Percentiles rank a stretch among this genome's conserved stretches.
These are phyloP conservation scores for Macrotus californicus DNA, from an alignment of 2,113 vertebrate species.

Conservation along the genomic window DNA sequence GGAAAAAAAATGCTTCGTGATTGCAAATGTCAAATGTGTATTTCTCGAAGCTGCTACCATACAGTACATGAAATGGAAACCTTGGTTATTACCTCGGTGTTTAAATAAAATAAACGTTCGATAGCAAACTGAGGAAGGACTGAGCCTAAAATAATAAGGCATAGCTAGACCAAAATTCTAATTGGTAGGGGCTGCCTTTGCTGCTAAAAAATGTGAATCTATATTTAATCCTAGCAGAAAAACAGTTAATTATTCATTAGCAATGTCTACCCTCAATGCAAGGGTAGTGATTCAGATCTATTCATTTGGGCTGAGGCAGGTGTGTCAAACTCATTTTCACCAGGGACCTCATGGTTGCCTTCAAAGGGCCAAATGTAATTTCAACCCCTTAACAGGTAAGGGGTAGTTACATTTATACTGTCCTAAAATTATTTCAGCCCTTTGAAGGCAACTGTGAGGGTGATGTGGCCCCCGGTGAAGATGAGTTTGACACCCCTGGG, in stretches of 20 bases:
- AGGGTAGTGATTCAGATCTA: neutral
- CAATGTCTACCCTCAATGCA: neutral
- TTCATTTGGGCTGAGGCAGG: neutral
- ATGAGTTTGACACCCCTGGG: neutral
- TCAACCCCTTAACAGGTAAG: too few relatives aligned
- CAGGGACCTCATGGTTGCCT: too few relatives aligned
- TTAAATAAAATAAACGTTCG: slow-evolving; percentile 39
- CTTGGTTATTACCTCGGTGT: neutral
- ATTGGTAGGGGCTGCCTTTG: neutral
- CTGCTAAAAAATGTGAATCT: neutral
- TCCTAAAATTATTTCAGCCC: too few relatives aligned
- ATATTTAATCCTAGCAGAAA: neutral
- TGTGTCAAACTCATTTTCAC: too few relatives aligned
- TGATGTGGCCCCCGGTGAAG: too few relatives aligned
- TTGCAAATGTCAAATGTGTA: slow-evolving; percentile 18
- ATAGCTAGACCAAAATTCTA: neutral
- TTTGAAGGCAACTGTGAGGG: too few relatives aligned
- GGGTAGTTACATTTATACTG: too few relatives aligned
- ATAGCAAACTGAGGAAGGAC: neutral
- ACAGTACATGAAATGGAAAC: neutral
- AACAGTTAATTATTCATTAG: neutral
- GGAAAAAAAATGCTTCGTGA: slow-evolving; percentile 3
- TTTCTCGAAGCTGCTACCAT: neutral
- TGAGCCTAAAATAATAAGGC: neutral
- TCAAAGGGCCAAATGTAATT: too few relatives aligned